These are phyloP conservation scores for Sitobion miscanthi DNA, from an alignment of 1,140 invertebrate genomes.

Conservation along the genomic window DNA sequence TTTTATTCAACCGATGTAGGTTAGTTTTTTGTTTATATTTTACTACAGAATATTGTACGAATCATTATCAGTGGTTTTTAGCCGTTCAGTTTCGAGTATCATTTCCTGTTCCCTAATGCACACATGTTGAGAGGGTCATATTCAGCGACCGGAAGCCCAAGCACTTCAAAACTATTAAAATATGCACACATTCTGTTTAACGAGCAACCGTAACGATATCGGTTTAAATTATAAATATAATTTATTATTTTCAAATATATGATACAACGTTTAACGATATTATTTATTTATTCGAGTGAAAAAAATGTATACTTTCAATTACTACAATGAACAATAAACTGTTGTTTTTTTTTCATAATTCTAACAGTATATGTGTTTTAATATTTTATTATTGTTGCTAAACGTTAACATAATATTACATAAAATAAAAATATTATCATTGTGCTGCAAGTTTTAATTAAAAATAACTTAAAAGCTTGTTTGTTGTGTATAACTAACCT, in stretches of 20 bases:
- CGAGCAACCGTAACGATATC: not conserved
- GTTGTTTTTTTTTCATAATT: not conserved
- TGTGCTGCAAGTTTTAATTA: not conserved
- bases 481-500: not conserved
- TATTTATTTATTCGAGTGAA: not conserved
- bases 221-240: conserved; percentile 29
- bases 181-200: conserved; percentile 21
- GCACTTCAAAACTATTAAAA: conserved; percentile 38
- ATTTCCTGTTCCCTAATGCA: conserved; percentile 22
- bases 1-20: not conserved
- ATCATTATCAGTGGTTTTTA: not conserved
- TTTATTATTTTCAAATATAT: conserved; percentile 36
- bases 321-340: not conserved
- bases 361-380: not conserved
- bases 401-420: not conserved
- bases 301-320: not conserved
- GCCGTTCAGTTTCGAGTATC: not conserved
- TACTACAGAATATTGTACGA: not conserved
- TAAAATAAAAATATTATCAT: not conserved
- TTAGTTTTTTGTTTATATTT: not conserved
- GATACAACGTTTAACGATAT: not conserved
- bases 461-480: conserved; percentile 5
- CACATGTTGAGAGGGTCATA: conserved; percentile 26
- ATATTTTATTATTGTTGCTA: not conserved
- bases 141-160: not conserved